Conservation (phyloP, 2,113 vertebrate genomes). For the Irena cyanogastra region DNA sequence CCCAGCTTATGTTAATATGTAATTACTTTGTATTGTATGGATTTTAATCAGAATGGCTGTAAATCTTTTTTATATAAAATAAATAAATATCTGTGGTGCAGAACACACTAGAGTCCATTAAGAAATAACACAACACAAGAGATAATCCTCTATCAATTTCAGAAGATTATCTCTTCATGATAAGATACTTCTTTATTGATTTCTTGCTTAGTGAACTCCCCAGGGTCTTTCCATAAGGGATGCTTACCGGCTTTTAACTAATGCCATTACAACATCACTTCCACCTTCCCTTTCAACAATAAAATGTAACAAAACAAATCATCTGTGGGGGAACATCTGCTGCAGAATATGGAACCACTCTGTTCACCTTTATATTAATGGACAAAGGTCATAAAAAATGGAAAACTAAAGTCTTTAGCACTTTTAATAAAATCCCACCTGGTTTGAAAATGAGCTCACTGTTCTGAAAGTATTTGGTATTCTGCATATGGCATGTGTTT, state of each 20-base stretch:
- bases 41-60: neutral
- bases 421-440: neutral
- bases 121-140: neutral
- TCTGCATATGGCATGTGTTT: neutral
- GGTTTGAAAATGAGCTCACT: neutral
- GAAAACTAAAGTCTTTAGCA: neutral
- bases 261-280: neutral
- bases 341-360: neutral
- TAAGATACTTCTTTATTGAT: slow-evolving; percentile 6
- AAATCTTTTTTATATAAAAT: neutral
- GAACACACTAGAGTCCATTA: neutral
- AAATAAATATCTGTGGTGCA: neutral
- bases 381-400: neutral
- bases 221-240: neutral
- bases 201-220: neutral
- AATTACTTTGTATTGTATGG: neutral
- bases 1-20: neutral
- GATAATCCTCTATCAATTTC: neutral
- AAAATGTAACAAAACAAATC: neutral
- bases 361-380: neutral
- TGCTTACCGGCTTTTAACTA: slow-evolving; percentile 7
- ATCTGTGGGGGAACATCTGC: neutral
- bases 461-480: neutral
- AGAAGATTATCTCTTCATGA: neutral
- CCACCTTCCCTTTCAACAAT: neutral